Evolutionary conservation across 2,888 invertebrate genomes (phyloP).

Genomic region (Drosophila meridiana): DNA sequence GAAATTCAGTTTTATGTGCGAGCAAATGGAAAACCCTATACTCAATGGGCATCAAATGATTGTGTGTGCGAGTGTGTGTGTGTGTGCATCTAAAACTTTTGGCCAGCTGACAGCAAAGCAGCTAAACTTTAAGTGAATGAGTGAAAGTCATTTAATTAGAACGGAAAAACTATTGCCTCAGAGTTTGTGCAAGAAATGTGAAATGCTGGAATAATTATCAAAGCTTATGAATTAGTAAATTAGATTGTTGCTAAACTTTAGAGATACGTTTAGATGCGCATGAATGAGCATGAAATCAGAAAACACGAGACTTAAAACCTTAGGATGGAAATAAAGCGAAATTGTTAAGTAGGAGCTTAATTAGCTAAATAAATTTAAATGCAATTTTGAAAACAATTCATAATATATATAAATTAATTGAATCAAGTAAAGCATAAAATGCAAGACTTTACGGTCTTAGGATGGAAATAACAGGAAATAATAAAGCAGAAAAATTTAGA

Average conservation of each 20-base stretch:
- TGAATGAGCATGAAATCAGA: not conserved
- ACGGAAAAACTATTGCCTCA: constrained; percentile 7
- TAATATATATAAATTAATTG: too few relatives aligned
- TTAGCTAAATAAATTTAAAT: too few relatives aligned
- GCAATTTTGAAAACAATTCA: too few relatives aligned
- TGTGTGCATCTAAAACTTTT: constrained; percentile 38
- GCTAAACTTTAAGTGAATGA: constrained; percentile 38
- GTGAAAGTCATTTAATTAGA: constrained; percentile 40
- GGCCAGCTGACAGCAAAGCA: constrained; percentile 33
- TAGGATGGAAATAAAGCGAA: too few relatives aligned
- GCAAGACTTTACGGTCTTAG: too few relatives aligned
- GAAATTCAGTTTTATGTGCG: constrained; percentile 41
- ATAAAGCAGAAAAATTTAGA: too few relatives aligned
- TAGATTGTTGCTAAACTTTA: not conserved
- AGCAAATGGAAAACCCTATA: constrained; percentile 56
- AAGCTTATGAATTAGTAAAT: constrained; percentile 16
- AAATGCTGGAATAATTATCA: constrained; percentile 9
- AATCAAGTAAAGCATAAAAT: too few relatives aligned
- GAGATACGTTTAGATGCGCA: not conserved
- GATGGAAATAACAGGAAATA: too few relatives aligned
- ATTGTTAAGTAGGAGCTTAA: too few relatives aligned
- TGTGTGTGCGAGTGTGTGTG: not conserved
- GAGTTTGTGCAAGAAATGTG: not conserved
- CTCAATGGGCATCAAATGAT: constrained; percentile 40
- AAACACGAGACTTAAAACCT: not conserved